Evolutionary conservation across 2,888 invertebrate genomes (phyloP).

Genomic region (Timema cristinae): DNA sequence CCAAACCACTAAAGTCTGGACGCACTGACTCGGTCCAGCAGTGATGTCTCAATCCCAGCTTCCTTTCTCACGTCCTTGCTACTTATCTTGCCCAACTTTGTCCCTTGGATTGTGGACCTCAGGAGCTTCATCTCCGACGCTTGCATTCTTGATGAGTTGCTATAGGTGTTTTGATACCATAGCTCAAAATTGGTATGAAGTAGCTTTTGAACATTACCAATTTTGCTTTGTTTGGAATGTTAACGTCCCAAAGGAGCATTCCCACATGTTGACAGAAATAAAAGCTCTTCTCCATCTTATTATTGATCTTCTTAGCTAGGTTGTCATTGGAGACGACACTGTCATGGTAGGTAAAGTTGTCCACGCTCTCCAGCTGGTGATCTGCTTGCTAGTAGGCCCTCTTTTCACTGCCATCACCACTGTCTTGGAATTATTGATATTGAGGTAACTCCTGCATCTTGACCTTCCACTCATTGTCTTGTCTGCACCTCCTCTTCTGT

Average conservation of each 20-base stretch:
- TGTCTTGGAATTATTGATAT: neutral
- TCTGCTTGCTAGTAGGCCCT: neutral
- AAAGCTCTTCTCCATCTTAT: no score
- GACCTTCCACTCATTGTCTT: neutral
- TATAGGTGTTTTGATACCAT: neutral
- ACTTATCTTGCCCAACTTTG: neutral
- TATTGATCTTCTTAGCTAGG: no score
- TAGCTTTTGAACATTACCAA: no score
- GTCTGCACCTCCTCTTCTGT: slow-evolving; percentile 1
- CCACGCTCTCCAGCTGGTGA: neutral
- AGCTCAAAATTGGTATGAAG: no score
- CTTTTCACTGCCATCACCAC: slow-evolving; percentile 5
- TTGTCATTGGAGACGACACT: no score
- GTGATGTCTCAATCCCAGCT: neutral
- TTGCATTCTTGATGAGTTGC: neutral
- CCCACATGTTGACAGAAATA: no score
- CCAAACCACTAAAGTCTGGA: neutral
- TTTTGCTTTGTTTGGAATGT: no score
- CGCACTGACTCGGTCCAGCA: neutral
- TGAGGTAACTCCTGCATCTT: neutral
- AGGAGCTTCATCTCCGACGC: neutral
- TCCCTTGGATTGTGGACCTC: neutral
- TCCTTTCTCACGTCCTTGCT: neutral
- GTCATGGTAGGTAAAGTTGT: neutral
- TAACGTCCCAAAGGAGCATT: no score